A percentile compares a stretch with the other conserved stretches of the same genome.
These are phyloP conservation scores for Lycorma delicatula DNA, from an alignment of 1,140 invertebrate genomes.

Conservation along the genomic window DNA sequence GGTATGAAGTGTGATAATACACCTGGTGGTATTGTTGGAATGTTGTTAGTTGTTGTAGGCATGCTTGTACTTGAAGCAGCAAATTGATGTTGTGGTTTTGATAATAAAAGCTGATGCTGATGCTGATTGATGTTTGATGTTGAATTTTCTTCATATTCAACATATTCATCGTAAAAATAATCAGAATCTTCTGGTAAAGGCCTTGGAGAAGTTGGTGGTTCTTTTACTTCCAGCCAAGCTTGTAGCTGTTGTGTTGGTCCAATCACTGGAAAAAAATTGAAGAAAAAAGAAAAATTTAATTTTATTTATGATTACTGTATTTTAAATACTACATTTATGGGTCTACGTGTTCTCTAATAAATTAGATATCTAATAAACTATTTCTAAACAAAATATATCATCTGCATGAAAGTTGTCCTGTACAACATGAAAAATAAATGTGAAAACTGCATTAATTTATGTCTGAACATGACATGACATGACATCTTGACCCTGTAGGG, in stretches of 20 bases:
- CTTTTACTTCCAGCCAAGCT: constrained; percentile 8
- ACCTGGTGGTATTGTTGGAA: constrained; percentile 23
- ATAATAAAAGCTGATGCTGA: constrained; percentile 21
- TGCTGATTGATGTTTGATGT: constrained; percentile 33
- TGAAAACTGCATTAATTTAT: no score
- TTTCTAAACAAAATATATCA: no score
- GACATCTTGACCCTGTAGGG: no score
- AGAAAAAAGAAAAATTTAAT: not conserved
- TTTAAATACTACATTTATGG: no score
- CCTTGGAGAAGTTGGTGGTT: not conserved
- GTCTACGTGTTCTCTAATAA: no score
- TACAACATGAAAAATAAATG: no score
- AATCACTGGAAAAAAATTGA: constrained; percentile 9
- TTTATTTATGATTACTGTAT: not conserved
- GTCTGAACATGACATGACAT: no score
- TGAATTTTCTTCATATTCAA: constrained; percentile 56
- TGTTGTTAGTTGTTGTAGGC: not conserved
- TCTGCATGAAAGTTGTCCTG: no score
- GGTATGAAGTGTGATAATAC: constrained; percentile 38
- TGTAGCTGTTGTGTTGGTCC: constrained; percentile 17
- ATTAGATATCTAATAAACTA: no score
- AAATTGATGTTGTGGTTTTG: constrained; percentile 31
- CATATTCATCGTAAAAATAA: constrained; percentile 72
- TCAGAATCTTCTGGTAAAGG: constrained; percentile 61
- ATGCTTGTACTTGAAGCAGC: constrained; percentile 7